Base-by-base conservation (phyloP, 2,888 invertebrate species). In the Dryomyza anilis region DNA sequence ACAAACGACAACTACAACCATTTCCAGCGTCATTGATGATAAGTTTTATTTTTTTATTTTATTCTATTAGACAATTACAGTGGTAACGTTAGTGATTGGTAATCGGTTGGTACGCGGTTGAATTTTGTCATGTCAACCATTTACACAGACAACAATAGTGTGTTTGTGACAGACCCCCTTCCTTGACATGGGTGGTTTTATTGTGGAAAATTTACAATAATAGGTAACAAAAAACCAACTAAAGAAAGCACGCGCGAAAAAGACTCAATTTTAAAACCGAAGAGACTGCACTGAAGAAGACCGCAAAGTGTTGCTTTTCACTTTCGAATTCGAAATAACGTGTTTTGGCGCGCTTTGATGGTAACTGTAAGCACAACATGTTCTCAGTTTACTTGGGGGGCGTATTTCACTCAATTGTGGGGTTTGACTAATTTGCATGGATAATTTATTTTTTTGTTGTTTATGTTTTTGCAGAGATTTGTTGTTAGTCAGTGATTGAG, bases 11-110 rank as follows among this genome's bases (percentile, higher is more conserved):
- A 33, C 33, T 14, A 10, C 7, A 50, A 36, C 39, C 45, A 39
- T 64, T 64, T 68, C 66, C 64, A 64, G 30, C 52, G 60, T 56
- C 50, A 65, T 66, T 66, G 68, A 66, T 66, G 48, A 64, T 16
- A 59, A 45, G 50, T n/a, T n/a, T n/a, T n/a, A n/a, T n/a, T n/a
- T n/a, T n/a, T n/a, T n/a, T n/a, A n/a, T n/a, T n/a, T n/a, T n/a
- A n/a, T n/a, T n/a, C n/a, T n/a, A n/a, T n/a, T n/a, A n/a, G n/a
- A n/a, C n/a, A 46, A 43, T 14, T 14, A 25, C 12, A 50, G 14
- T 10, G n/a, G 27, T 14, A 52, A 36, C 48, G 45, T 19, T 16
- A 19, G 33, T 29, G 33, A 19, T 3, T 29, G 56, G 19, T 10
- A 8, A 16, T 30, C 23, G 8, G 56, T 36, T 39, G 59, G 59